These are phyloP conservation scores for Elgaria multicarinata DNA, from an alignment of 2,113 vertebrate genomes.

Conservation along the genomic window DNA sequence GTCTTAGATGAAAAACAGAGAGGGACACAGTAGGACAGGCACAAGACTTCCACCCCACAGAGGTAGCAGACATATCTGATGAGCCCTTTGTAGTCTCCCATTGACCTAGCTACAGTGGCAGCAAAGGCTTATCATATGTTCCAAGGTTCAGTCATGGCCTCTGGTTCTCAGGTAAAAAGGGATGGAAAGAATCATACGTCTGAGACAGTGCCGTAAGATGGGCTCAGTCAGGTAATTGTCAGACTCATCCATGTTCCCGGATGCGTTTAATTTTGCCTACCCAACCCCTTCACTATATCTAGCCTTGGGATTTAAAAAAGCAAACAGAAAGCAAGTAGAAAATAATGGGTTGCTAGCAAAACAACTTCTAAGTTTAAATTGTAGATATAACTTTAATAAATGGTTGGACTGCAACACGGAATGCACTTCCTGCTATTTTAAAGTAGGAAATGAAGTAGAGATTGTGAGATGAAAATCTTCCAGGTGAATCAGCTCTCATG, in stretches of 20 bases:
- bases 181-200: not conserved
- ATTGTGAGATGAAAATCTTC: slow-evolving; percentile 32
- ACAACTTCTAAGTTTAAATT: not conserved
- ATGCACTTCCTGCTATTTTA: not conserved
- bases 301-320: no score
- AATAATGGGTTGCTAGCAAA: no score
- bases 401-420: not conserved
- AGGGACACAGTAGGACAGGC: not conserved
- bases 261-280: not conserved
- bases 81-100: not conserved
- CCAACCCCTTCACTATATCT: not conserved
- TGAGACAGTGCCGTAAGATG: not conserved
- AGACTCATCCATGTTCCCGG: not conserved
- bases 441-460: not conserved
- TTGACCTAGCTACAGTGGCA: not conserved
- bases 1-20: not conserved
- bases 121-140: not conserved
- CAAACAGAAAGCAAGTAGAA: not conserved
- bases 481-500: slow-evolving; percentile 8
- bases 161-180: not conserved
- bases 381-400: not conserved
- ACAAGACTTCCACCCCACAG: not conserved
- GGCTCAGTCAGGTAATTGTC: not conserved
- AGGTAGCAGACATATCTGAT: not conserved
- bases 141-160: not conserved